phyloP scores from a whole-genome alignment of 1,140 invertebrate species.

The Solenopsis fugax region DNA sequence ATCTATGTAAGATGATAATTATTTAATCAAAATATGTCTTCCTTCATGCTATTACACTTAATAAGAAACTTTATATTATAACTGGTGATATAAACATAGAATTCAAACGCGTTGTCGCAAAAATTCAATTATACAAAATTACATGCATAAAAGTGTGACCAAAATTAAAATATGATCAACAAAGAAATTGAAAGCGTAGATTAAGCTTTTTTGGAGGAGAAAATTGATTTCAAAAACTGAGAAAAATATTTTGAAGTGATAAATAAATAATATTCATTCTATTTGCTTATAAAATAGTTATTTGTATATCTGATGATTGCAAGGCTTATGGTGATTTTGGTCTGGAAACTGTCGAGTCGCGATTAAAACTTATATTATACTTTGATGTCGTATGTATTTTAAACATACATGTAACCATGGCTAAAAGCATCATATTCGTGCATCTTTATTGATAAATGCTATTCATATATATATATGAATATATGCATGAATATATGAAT shows the following conservation, averaged over 20 bases:
- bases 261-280: background rate
- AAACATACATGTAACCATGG: background rate
- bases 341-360: background rate
- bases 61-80: background rate
- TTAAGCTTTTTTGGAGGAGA: background rate
- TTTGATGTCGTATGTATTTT: slow-evolving; percentile 3
- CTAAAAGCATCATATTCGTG: background rate
- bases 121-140: slow-evolving; percentile 2
- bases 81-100: background rate
- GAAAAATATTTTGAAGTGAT: background rate
- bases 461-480: background rate
- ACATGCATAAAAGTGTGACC: background rate
- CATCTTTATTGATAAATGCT: background rate
- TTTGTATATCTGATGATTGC: background rate
- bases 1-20: slow-evolving; percentile 13
- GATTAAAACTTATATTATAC: background rate
- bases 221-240: background rate
- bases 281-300: background rate
- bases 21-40: slow-evolving; percentile 12
- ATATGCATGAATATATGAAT: background rate
- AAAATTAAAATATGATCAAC: background rate
- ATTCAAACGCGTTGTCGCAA: background rate
- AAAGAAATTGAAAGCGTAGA: background rate
- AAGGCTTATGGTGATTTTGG: background rate
- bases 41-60: background rate